phyloP scores from a whole-genome alignment of 2,888 invertebrate genomes.

The Drosophila planitibia region DNA sequence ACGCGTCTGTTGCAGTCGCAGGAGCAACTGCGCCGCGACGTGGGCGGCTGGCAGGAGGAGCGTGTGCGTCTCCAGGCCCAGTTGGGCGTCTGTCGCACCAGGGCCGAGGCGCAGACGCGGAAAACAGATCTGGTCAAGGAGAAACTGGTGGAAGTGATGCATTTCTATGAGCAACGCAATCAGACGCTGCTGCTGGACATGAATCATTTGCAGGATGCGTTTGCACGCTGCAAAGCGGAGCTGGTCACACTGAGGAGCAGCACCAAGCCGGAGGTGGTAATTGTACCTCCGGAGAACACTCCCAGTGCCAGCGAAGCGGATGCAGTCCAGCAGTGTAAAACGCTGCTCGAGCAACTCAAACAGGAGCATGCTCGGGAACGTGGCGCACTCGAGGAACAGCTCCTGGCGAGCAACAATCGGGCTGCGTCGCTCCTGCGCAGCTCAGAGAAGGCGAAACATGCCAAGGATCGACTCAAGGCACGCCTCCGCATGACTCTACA shows the following conservation, averaged over 20 bases:
- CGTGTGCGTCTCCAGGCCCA: slow-evolving; percentile 84
- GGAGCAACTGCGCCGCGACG: slow-evolving; percentile 86
- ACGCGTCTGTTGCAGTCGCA: slow-evolving; percentile 87
- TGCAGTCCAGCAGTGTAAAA: slow-evolving; percentile 90
- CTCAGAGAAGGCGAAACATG: slow-evolving; percentile 80
- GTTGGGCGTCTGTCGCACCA: slow-evolving; percentile 82
- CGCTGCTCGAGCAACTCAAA: slow-evolving; percentile 91
- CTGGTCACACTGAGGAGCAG: slow-evolving; percentile 76
- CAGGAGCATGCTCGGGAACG: slow-evolving; percentile 89
- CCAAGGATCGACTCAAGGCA: slow-evolving; percentile 83
- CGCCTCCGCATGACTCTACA: slow-evolving; percentile 83
- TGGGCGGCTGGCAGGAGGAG: slow-evolving; percentile 85
- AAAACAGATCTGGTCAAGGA: slow-evolving; percentile 90
- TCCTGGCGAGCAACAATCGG: slow-evolving; percentile 55
- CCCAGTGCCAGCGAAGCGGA: slow-evolving; percentile 80
- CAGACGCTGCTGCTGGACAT: slow-evolving; percentile 84
- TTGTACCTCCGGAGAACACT: slow-evolving; percentile 7
- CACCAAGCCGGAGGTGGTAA: slow-evolving; percentile 3
- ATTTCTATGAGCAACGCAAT: slow-evolving; percentile 91
- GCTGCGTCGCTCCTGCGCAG: slow-evolving; percentile 70
- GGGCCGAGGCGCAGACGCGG: slow-evolving; percentile 86
- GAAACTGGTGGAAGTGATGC: slow-evolving; percentile 90
- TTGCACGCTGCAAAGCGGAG: slow-evolving; percentile 83
- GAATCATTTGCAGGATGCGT: slow-evolving; percentile 84
- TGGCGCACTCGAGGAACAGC: slow-evolving; percentile 60